phyloP scores from a whole-genome alignment of 2,113 vertebrate genomes.

The Illadopsis cleaveri region DNA sequence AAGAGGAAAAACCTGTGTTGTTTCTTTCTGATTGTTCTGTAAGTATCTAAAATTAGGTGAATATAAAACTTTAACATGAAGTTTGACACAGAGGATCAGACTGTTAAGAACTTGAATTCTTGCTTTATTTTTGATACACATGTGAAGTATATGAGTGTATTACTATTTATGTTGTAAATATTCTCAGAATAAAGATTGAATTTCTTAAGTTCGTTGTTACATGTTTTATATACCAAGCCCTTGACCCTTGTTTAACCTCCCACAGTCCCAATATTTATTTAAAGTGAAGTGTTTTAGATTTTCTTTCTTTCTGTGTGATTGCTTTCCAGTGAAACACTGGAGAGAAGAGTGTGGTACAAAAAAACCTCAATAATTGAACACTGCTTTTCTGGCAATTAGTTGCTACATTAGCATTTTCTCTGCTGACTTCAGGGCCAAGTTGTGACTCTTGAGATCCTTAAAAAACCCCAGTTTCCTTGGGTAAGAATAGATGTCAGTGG shows the following conservation, averaged over 20 bases:
- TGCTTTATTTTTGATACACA: neutral
- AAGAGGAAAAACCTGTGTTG: neutral
- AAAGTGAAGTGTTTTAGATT: neutral
- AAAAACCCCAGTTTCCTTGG: neutral
- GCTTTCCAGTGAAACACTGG: neutral
- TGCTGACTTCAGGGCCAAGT: neutral
- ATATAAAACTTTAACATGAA: neutral
- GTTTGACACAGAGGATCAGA: neutral
- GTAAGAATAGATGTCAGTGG: neutral
- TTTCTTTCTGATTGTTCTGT: neutral
- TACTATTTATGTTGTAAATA: conserved; percentile 3
- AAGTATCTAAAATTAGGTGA: neutral
- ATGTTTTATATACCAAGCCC: neutral
- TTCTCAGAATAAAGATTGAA: neutral
- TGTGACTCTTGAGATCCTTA: neutral
- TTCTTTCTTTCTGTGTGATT: neutral
- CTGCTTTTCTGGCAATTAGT: neutral
- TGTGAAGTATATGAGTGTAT: neutral
- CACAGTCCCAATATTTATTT: neutral
- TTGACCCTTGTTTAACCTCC: neutral
- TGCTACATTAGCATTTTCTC: neutral
- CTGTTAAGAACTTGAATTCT: neutral
- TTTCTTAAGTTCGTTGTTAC: neutral
- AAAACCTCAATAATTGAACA: neutral
- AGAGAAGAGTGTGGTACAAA: neutral